A percentile compares a stretch with the other conserved stretches of the same genome.
These are phyloP conservation scores for Paramormyrops kingsleyae DNA, from an alignment of 2,113 vertebrate genomes.

Conservation along the genomic window DNA sequence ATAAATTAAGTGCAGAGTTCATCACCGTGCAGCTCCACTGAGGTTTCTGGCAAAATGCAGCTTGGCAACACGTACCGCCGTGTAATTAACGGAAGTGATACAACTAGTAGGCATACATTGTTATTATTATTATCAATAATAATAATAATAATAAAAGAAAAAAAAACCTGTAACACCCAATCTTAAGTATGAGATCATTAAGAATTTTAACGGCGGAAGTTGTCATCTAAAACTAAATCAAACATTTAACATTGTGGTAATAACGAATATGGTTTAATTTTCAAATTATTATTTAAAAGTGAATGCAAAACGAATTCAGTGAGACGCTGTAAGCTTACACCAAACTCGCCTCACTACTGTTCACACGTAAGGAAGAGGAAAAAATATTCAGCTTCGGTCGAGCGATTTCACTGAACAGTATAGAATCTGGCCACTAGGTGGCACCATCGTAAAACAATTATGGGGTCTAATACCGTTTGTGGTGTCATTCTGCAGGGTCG, in stretches of 20 bases:
- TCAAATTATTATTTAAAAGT: not conserved
- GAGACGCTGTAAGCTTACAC: not conserved
- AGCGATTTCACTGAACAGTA: not conserved
- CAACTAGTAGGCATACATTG: no score
- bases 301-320: not conserved
- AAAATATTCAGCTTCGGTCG: not conserved
- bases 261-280: not conserved
- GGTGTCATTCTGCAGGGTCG: not conserved
- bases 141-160: not conserved
- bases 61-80: not conserved
- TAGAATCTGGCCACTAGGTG: not conserved
- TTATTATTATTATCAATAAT: no score
- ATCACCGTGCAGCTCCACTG: not conserved
- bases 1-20: constrained; percentile 17
- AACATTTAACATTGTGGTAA: not conserved
- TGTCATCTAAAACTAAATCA: not conserved
- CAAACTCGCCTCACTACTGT: not conserved
- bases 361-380: not conserved
- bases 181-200: not conserved
- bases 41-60: not conserved
- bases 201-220: not conserved
- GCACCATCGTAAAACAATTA: not conserved
- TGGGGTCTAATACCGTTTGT: not conserved
- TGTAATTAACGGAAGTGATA: not conserved
- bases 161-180: not conserved